Evolutionary conservation across 2,888 invertebrate genomes (phyloP).

Genomic region (Leptopilina myrica): DNA sequence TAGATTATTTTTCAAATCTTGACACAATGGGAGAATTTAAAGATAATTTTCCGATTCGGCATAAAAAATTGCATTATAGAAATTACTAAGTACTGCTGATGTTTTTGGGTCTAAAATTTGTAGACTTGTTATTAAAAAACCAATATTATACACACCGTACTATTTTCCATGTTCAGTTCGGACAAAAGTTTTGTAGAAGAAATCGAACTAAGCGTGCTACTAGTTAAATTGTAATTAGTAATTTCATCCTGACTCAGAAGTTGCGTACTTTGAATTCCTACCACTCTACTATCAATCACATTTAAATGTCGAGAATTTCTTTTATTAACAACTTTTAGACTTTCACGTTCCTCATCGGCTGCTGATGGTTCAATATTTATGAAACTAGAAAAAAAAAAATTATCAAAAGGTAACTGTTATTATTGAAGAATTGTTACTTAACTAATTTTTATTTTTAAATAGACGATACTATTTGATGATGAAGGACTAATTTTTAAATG

Average conservation of each 20-base stretch:
- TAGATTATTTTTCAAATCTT: no score
- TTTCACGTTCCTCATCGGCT: slow-evolving; percentile 79
- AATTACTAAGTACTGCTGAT: no score
- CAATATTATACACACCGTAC: slow-evolving; percentile 53
- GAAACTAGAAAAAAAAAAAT: slow-evolving; percentile 77
- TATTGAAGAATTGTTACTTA: no score
- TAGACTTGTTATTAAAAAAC: background rate
- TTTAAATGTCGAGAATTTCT: slow-evolving; percentile 73
- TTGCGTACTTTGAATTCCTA: slow-evolving; percentile 77
- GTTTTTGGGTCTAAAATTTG: no score
- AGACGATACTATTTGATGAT: no score
- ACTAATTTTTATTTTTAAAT: no score
- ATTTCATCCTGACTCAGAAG: slow-evolving; percentile 64
- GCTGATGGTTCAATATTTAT: slow-evolving; percentile 84
- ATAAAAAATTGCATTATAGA: no score
- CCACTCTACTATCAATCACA: slow-evolving; percentile 67
- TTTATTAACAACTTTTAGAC: slow-evolving; percentile 74
- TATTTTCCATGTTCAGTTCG: slow-evolving; percentile 58
- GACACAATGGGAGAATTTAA: no score
- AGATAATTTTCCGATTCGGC: no score
- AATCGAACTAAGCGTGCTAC: slow-evolving; percentile 66
- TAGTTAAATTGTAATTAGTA: slow-evolving; percentile 66
- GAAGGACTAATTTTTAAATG: no score
- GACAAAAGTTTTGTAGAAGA: slow-evolving; percentile 71
- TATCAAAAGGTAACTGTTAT: background rate